phyloP scores from a whole-genome alignment of 2,888 invertebrate genomes.

The Macrostomum cliftonense region DNA sequence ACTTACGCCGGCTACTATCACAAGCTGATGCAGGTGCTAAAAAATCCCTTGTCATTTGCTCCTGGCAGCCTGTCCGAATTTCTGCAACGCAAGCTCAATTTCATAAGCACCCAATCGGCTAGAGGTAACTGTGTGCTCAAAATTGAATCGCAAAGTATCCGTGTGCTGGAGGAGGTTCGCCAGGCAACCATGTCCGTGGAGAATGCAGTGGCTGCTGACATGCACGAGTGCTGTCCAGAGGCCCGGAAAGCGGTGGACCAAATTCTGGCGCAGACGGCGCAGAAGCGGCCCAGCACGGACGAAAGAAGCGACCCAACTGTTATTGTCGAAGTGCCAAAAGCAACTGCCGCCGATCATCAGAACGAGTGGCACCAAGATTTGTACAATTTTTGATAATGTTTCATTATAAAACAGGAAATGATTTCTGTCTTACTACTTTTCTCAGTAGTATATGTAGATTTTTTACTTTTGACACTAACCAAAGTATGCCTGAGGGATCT shows the following conservation, averaged over 20 bases:
- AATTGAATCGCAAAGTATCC: neutral
- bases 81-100: neutral
- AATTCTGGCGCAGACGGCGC: neutral
- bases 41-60: neutral
- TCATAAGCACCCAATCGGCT: neutral
- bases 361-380: no score
- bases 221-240: neutral
- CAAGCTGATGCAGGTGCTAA: neutral
- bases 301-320: neutral
- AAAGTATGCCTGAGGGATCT: no score
- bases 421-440: no score
- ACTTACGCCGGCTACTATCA: no score
- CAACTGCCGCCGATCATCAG: no score
- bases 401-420: no score
- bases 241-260: neutral
- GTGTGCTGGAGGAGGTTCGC: neutral
- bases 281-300: neutral
- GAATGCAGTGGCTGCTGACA: neutral
- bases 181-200: neutral
- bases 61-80: neutral
- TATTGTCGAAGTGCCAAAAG: no score
- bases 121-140: no score
- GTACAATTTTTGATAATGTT: no score
- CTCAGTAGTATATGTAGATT: no score
- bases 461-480: no score